phyloP scores from a whole-genome alignment of 2,797 vertebrate genomes.

The Myioborus miniatus region DNA sequence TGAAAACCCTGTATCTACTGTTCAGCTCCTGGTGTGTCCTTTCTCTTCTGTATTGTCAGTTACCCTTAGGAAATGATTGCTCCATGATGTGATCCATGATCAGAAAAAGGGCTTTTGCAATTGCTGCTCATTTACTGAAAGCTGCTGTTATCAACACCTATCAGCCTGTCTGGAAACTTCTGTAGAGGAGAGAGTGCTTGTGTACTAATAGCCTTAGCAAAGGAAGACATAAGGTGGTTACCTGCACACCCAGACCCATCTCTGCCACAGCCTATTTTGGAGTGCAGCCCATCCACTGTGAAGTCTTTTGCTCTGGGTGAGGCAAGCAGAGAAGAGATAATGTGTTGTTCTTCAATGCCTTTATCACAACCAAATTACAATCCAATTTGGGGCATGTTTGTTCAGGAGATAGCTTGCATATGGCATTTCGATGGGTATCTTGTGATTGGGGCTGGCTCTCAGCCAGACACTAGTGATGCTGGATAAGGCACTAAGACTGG shows the following conservation, averaged over 20 bases:
- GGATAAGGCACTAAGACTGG: background rate
- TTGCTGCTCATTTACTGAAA: slow-evolving; percentile 35
- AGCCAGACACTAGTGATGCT: background rate
- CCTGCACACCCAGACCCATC: background rate
- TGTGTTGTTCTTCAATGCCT: background rate
- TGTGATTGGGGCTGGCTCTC: background rate
- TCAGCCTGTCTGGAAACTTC: background rate
- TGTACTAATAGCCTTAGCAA: background rate
- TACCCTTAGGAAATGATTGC: background rate
- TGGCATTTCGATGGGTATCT: background rate
- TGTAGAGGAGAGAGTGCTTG: background rate
- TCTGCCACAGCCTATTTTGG: background rate
- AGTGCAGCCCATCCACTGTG: background rate
- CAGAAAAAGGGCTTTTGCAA: background rate
- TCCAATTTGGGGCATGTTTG: background rate
- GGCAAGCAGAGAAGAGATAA: background rate
- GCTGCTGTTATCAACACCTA: background rate
- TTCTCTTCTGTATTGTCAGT: background rate
- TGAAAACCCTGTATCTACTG: background rate
- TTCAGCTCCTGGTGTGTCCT: background rate
- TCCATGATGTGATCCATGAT: background rate
- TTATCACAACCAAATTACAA: background rate
- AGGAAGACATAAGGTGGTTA: background rate
- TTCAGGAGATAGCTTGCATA: background rate
- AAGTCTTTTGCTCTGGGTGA: background rate